Conservation (phyloP, 2,113 vertebrate species). For the Phyllostomus discolor region DNA sequence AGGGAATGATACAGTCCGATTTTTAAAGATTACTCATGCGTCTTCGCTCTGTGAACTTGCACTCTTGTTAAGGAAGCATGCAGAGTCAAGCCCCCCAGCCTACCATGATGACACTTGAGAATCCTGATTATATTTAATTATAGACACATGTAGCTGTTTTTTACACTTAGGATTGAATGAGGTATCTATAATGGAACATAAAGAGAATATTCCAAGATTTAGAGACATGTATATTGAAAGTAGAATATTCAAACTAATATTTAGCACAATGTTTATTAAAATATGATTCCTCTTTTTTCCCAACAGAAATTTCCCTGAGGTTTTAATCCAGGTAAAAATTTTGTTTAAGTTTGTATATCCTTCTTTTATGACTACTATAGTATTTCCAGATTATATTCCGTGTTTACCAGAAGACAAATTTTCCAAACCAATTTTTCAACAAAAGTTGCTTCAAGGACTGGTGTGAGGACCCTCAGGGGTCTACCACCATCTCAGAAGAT, state of each 20-base stretch:
- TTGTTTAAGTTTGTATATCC: neutral
- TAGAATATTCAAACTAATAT: neutral
- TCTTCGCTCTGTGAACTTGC: neutral
- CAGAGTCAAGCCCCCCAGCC: neutral
- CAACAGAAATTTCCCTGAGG: neutral
- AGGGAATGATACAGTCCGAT: neutral
- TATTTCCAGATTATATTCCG: neutral
- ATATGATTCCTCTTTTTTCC: conserved; percentile 38
- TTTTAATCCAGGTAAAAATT: conserved; percentile 57
- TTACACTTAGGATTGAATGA: neutral
- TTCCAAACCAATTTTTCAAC: neutral
- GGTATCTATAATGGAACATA: neutral
- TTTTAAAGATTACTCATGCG: neutral
- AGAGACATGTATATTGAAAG: neutral
- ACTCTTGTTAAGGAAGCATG: neutral
- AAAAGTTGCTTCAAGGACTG: neutral
- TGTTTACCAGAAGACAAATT: neutral
- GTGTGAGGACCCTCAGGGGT: neutral
- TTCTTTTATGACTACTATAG: neutral
- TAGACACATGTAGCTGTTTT: neutral
- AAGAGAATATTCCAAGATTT: neutral
- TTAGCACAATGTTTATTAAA: conserved; percentile 26
- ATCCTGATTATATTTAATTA: neutral
- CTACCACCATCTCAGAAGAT: neutral
- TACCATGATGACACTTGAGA: neutral